These are phyloP conservation scores for Cydia splendana DNA, from an alignment of 1,140 invertebrate species.

Conservation along the genomic window DNA sequence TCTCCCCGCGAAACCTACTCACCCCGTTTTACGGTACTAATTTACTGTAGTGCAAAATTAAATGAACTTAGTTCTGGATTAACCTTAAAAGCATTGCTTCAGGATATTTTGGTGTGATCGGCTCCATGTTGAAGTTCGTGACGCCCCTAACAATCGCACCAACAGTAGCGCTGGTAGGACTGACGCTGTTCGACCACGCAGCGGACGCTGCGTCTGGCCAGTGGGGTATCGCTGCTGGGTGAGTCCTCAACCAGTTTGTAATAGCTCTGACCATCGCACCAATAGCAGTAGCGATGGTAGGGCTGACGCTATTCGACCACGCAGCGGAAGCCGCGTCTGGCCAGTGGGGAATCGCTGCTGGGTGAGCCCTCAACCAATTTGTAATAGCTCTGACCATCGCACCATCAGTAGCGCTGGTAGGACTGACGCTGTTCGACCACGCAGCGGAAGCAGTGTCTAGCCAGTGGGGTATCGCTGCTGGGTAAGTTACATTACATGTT, in stretches of 20 bases:
- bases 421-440: slow-evolving; percentile 89
- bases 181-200: slow-evolving; percentile 90
- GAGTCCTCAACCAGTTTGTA: slow-evolving; percentile 79
- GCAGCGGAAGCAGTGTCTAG: slow-evolving; percentile 87
- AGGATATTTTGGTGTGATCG: slow-evolving; percentile 85
- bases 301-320: slow-evolving; percentile 89
- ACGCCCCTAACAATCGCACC: slow-evolving; percentile 91
- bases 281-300: slow-evolving; percentile 89
- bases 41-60: too few relatives aligned
- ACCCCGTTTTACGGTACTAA: too few relatives aligned
- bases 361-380: slow-evolving; percentile 83
- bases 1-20: too few relatives aligned
- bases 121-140: slow-evolving; percentile 86
- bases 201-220: slow-evolving; percentile 87
- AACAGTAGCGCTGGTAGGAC: slow-evolving; percentile 88
- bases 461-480: slow-evolving; percentile 90
- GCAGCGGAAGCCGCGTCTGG: slow-evolving; percentile 87
- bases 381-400: slow-evolving; percentile 91
- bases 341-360: slow-evolving; percentile 90
- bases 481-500: slow-evolving; percentile 63
- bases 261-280: slow-evolving; percentile 91
- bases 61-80: background rate
- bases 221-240: slow-evolving; percentile 89
- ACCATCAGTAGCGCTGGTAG: slow-evolving; percentile 89
- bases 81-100: slow-evolving; percentile 22